Percentiles rank a stretch among this genome's conserved stretches.
Conservation (phyloP, 1,140 invertebrate genomes). For the Bombus waltoni region DNA sequence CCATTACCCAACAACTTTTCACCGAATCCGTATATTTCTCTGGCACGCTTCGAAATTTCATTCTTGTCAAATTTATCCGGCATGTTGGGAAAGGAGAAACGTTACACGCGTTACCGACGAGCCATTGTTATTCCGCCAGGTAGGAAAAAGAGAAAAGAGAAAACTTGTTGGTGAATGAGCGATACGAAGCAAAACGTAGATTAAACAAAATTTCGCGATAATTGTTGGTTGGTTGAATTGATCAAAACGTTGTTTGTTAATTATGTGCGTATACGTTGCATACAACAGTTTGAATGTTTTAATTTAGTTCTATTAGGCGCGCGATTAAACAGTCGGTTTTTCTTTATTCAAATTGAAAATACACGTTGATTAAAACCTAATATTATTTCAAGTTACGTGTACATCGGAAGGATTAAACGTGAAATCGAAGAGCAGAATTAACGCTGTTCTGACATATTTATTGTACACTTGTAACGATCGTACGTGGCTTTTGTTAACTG, state of each 20-base stretch:
- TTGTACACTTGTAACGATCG: no score
- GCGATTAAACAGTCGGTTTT: no score
- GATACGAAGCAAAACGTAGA: background rate
- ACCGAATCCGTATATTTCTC: conserved; percentile 55
- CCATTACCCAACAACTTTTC: conserved; percentile 63
- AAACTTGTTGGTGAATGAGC: background rate
- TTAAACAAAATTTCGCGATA: conserved; percentile 2
- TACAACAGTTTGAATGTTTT: background rate
- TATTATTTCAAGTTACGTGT: no score
- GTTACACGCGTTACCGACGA: background rate
- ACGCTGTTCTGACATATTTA: no score
- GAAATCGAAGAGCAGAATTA: no score
- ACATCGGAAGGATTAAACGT: no score
- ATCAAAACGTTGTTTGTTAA: background rate
- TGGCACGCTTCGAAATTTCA: conserved; percentile 49
- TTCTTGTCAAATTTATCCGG: background rate
- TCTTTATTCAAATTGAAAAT: no score
- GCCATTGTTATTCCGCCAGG: background rate
- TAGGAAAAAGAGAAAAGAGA: no score
- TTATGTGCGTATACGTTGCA: background rate
- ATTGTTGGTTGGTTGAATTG: background rate
- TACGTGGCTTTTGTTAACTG: no score
- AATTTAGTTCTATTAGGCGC: background rate
- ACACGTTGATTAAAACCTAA: no score
- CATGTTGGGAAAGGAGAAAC: background rate